These are phyloP conservation scores for Eristalis tenax DNA, from an alignment of 2,888 invertebrate species.

Conservation along the genomic window DNA sequence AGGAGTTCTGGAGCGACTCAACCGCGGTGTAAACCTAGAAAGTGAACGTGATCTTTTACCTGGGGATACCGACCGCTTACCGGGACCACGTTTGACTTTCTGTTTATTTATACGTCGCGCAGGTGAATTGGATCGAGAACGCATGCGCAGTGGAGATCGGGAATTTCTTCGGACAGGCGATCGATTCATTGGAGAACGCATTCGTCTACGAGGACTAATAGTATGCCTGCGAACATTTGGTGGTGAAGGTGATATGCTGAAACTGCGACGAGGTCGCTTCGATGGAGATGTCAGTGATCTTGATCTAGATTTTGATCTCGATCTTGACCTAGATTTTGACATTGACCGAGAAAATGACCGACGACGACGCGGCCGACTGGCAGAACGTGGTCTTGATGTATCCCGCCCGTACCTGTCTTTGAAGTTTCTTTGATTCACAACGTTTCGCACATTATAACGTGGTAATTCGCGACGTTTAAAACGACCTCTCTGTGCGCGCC, in stretches of 20 bases:
- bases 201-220: conserved; percentile 74
- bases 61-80: conserved; percentile 61
- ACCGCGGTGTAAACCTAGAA: conserved; percentile 78
- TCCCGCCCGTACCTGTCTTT: conserved; percentile 92
- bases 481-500: conserved; percentile 78
- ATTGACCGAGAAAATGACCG: conserved; percentile 78
- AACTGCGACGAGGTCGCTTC: conserved; percentile 75
- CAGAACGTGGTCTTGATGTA: conserved; percentile 81
- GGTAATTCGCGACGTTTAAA: conserved; percentile 89
- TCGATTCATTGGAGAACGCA: conserved; percentile 73
- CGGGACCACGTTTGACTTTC: conserved; percentile 38
- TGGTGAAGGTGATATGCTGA: conserved; percentile 79
- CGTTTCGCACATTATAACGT: conserved; percentile 90
- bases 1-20: conserved; percentile 75
- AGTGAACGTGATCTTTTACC: conserved; percentile 37
- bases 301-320: conserved; percentile 75
- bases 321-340: conserved; percentile 73
- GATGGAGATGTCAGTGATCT: conserved; percentile 74
- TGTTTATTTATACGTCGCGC: conserved; percentile 43
- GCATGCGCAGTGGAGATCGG: conserved; percentile 74
- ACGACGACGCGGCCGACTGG: conserved; percentile 74
- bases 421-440: conserved; percentile 84
- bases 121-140: conserved; percentile 77
- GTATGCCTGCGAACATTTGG: conserved; percentile 73
- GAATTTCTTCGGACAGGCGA: conserved; percentile 73